Evolutionary conservation across 2,888 invertebrate species (phyloP), one percentile per base, ranked within the genome.

Genomic region (Tinea pellionella): DNA sequence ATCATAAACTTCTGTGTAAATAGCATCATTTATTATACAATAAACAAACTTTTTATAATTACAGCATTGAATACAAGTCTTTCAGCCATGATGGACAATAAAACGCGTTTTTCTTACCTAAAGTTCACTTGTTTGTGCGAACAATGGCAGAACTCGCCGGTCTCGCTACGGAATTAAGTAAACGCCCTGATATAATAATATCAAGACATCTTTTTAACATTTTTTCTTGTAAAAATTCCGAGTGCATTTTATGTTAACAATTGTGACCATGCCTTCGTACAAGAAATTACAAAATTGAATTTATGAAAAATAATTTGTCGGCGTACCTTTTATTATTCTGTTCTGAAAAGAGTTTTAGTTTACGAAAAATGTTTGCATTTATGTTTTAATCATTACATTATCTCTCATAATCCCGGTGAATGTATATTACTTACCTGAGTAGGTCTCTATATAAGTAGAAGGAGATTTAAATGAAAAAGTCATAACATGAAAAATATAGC

Each of bases 121-220:
- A 24, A 24, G 24, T 24, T 37, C 37, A 37, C 37, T 37, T 37
- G 37, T 37, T 37, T 37, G 37, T 37, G 37, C 9, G 3, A 55
- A 55, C 3, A 19, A 47, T 47, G 47, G 47, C 47, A 16, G 47
- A 47, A 15, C 15, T 47, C 15, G 2, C 16, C 9, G 15, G 47
- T 47, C 47, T 16, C 19, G 55, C 55, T 19, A 18, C 55, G 29
- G 24, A 55, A 55, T 55, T 55, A 55, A 55, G 55, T 55, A 55
- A 55, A 55, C 29, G 55, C 18, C 29, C n/a, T 19, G 29, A 55
- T 55, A 55, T 55, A 55, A 55, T 55, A 55, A 19, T 55, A 55
- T 19, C 24, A 11, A 1, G 55, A 9, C 4, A 1, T 47, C 47
- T 37, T 37, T 47, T 47, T 18, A 9, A 18, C 2, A 9, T 7